Evolutionary conservation across 2,888 invertebrate genomes (phyloP).

Genomic region (Mechanitis mazaeus): DNA sequence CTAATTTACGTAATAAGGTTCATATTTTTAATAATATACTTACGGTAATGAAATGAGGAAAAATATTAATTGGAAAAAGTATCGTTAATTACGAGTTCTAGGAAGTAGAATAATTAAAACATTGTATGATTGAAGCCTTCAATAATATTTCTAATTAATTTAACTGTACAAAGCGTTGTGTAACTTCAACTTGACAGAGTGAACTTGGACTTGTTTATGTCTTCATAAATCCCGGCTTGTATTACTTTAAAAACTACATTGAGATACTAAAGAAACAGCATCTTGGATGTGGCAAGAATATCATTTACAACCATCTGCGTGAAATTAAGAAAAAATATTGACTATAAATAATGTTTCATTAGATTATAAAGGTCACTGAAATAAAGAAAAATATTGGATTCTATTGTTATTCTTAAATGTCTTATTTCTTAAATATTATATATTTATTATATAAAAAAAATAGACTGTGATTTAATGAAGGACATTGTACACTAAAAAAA

Average conservation of each 20-base stretch:
- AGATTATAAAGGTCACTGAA: no score
- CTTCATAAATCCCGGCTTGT: slow-evolving; percentile 30
- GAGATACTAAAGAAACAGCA: slow-evolving; percentile 38
- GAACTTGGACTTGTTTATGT: slow-evolving; percentile 61
- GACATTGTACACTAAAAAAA: no score
- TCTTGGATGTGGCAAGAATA: slow-evolving; percentile 40
- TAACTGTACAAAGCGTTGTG: slow-evolving; percentile 23
- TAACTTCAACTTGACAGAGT: slow-evolving; percentile 38
- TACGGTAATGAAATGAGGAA: background rate
- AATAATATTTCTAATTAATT: slow-evolving; percentile 6
- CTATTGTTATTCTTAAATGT: background rate
- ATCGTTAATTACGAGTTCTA: background rate
- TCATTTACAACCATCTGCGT: background rate
- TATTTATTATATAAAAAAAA: no score
- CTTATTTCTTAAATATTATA: no score
- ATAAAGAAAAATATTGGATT: no score
- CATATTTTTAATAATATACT: background rate
- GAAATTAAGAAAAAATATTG: no score
- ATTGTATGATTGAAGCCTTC: background rate
- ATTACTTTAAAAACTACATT: slow-evolving; percentile 13
- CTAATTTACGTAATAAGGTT: background rate
- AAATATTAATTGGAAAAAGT: background rate
- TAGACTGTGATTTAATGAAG: no score
- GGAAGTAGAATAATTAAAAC: background rate
- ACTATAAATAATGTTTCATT: no score